Evolutionary conservation across 2,888 invertebrate genomes (phyloP), one percentile per base, ranked within the genome.

Genomic region (Galerucella calmariensis): DNA sequence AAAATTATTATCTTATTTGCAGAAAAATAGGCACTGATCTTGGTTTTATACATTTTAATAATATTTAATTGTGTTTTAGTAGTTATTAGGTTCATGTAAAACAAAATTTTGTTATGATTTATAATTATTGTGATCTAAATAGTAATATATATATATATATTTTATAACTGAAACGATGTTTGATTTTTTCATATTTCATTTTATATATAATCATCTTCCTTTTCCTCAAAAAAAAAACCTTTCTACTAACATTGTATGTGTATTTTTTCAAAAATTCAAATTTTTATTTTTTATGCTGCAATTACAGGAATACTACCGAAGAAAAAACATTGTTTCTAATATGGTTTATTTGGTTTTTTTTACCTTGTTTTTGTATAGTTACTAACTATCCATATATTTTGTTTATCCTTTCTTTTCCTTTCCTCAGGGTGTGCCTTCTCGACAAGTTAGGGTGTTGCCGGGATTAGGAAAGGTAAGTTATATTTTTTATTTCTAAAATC

Each of bases 401-500:
- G 62, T 66, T 69, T 67, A 62, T 70, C 71, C 71, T 74, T 72
- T 69, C 51, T 65, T 74, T 72, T 74, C 75, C 73, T 72, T 77
- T 77, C 74, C 81, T 79, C 80, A 85, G 86, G 82, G 82, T 77
- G 83, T 82, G 79, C 87, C 87, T 76, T 87, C 88, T 75, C 84
- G 87, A 77, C 87, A 88, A 88, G 88, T 88, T 68, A 86, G 87
- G 81, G 84, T 87, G 73, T 83, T 88, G 58, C 88, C 88, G 75
- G 87, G 88, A 75, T 83, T 88, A 76, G 87, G 87, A 80, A 88
- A 88, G 86, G 88, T 88, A 85, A 87, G 88, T 84, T 16, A 63
- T n/a, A n/a, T n/a, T 62, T 63, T 51, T 12, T 51, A 27, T 27
- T 27, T 27, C 27, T 27, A 5, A 5, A 27, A 27, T 27, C 27